phyloP scores from a whole-genome alignment of 2,113 vertebrate species.

The human region GRCh38 chr4:161451001-161451500 shows the following conservation, averaged over 20 bases:
- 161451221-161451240: not conserved
- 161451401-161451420: not conserved
- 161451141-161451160: not conserved
- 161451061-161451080: not conserved
- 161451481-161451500: not conserved
- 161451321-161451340: not conserved
- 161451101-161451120: not conserved
- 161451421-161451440: not conserved
- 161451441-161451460: not conserved
- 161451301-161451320: not conserved
- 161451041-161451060: not conserved
- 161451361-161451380: not conserved
- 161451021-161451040: too few relatives aligned
- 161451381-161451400: not conserved
- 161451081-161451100: not conserved
- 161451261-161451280: not conserved
- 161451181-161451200: not conserved
- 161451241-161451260: not conserved
- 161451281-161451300: not conserved
- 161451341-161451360: too few relatives aligned
- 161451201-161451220: not conserved
- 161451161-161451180: not conserved
- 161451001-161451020: too few relatives aligned
- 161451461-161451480: not conserved
- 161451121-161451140: not conserved